Evolutionary conservation across 2,797 vertebrate genomes (phyloP).

Genomic region (Trichosurus vulpecula): DNA sequence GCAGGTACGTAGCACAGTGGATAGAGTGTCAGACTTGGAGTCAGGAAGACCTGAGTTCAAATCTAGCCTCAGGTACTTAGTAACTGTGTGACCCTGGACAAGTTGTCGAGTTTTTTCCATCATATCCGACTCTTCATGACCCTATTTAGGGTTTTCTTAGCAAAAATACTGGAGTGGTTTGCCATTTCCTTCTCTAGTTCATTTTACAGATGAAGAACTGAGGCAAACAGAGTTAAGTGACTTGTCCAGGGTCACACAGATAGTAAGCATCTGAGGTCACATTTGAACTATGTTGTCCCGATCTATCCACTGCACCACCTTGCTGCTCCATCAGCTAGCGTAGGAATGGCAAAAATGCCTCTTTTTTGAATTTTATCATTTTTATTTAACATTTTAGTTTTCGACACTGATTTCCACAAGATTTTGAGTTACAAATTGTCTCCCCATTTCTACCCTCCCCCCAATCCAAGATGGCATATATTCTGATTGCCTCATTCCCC

Average conservation of each 20-base stretch:
- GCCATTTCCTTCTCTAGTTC: background rate
- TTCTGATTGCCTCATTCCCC: no score
- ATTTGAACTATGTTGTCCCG: no score
- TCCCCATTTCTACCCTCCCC: no score
- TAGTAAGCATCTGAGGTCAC: background rate
- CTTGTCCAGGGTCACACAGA: background rate
- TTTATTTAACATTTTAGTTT: no score
- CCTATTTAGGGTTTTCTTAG: background rate
- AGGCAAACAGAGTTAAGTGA: background rate
- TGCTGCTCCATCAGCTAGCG: background rate
- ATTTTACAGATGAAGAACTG: background rate
- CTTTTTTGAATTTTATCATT: no score
- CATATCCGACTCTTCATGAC: background rate
- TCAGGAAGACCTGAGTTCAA: no score
- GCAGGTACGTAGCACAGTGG: no score
- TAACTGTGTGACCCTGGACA: background rate
- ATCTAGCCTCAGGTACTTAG: background rate
- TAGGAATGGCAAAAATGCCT: background rate
- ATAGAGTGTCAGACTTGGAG: no score
- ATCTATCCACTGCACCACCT: background rate
- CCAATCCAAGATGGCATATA: no score
- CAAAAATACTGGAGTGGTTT: background rate
- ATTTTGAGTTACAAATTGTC: no score
- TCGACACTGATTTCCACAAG: no score
- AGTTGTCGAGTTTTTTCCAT: background rate